Percentiles rank a stretch among this genome's conserved stretches.
These are phyloP conservation scores for Platycercus adscitus DNA, from an alignment of 2,113 vertebrate genomes.

Conservation along the genomic window DNA sequence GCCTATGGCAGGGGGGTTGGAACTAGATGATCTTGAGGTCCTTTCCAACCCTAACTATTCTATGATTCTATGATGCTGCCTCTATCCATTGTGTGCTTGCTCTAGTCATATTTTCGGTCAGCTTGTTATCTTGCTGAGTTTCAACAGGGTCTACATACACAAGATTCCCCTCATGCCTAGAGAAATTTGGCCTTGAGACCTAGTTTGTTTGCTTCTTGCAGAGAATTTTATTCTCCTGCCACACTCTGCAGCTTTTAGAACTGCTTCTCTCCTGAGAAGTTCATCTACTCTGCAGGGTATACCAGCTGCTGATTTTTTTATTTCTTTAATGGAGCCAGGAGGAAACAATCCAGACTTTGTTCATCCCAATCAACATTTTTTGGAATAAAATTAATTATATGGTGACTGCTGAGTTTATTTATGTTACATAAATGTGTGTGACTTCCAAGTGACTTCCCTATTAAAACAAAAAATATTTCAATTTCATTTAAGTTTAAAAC, in stretches of 20 bases:
- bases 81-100: background rate
- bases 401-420: background rate
- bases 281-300: background rate
- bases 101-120: background rate
- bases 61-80: fast-evolving
- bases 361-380: background rate
- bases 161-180: background rate
- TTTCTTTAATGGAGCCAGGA: background rate
- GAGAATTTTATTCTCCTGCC: background rate
- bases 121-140: background rate
- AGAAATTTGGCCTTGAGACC: background rate
- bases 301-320: background rate
- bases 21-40: too few species aligned
- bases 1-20: too few species aligned
- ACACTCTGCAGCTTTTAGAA: background rate
- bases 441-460: background rate
- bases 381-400: background rate
- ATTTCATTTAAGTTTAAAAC: background rate
- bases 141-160: background rate
- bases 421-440: background rate
- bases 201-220: background rate
- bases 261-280: background rate
- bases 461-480: background rate
- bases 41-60: too few species aligned
- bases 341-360: background rate